A percentile compares a stretch with the other conserved stretches of the same genome.
phyloP scores from a whole-genome alignment of 2,888 invertebrate species.

The Drosophila peninsularis region DNA sequence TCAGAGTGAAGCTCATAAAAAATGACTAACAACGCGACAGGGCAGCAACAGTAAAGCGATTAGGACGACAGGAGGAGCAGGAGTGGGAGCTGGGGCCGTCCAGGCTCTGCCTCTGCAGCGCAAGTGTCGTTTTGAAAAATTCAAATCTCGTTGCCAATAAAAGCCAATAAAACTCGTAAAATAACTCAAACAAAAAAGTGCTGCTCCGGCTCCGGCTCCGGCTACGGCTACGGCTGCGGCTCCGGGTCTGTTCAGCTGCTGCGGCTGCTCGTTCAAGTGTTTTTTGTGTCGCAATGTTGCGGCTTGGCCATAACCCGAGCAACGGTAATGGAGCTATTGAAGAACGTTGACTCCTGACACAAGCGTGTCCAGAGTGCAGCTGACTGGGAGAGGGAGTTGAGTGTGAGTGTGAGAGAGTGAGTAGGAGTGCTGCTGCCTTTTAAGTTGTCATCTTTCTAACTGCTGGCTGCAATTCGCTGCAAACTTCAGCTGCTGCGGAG shows the following conservation, averaged over 20 bases:
- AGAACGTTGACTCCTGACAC: slow-evolving; percentile 45
- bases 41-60: slow-evolving; percentile 46
- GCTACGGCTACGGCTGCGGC: too few relatives aligned
- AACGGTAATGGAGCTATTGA: slow-evolving; percentile 53
- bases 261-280: slow-evolving; percentile 62
- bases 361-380: slow-evolving; percentile 21
- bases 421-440: slow-evolving; percentile 3
- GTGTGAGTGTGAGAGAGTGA: not conserved
- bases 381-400: slow-evolving; percentile 4
- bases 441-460: slow-evolving; percentile 47
- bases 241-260: slow-evolving; percentile 3
- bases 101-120: slow-evolving; percentile 29
- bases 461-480: slow-evolving; percentile 29
- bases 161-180: slow-evolving; percentile 82
- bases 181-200: slow-evolving; percentile 70
- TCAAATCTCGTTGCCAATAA: slow-evolving; percentile 80
- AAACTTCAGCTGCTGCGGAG: too few relatives aligned
- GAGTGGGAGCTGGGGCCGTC: slow-evolving; percentile 4
- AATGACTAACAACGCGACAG: slow-evolving; percentile 80
- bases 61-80: slow-evolving; percentile 16
- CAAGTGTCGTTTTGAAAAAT: slow-evolving; percentile 77
- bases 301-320: slow-evolving; percentile 57
- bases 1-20: slow-evolving; percentile 71
- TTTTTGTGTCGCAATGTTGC: slow-evolving; percentile 77
- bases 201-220: not conserved